Evolutionary conservation across 2,888 invertebrate genomes (phyloP).

Genomic region (Lasioglossum marginatum): DNA sequence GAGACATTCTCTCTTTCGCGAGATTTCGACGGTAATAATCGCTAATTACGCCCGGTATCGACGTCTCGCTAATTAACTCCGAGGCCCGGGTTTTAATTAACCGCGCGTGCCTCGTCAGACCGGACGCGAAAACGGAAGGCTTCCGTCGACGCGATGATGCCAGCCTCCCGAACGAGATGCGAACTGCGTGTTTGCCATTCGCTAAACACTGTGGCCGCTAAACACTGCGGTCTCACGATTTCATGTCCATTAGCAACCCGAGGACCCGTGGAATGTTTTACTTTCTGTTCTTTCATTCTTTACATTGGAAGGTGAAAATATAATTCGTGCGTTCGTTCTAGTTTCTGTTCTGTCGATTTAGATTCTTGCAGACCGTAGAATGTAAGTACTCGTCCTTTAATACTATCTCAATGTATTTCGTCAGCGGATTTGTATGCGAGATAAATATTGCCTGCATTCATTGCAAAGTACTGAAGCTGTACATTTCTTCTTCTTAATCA

Average conservation of each 20-base stretch:
- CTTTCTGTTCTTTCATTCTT: not conserved
- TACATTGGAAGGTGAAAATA: not conserved
- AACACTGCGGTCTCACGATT: not conserved
- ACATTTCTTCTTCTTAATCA: not conserved
- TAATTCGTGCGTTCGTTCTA: not conserved
- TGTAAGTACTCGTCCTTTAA: not conserved
- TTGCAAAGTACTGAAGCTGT: not conserved
- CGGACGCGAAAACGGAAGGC: constrained; percentile 55
- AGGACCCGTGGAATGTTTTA: not conserved
- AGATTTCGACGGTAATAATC: constrained; percentile 72
- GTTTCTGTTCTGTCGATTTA: not conserved
- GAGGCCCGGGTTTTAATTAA: constrained; percentile 68
- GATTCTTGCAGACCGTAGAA: not conserved
- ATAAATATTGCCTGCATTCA: not conserved
- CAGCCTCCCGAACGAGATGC: not conserved
- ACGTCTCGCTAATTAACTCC: constrained; percentile 71
- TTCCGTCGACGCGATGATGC: constrained; percentile 14
- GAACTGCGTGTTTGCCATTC: not conserved
- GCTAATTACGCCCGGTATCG: constrained; percentile 72
- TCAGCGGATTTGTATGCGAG: not conserved
- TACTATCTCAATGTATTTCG: not conserved
- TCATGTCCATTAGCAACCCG: not conserved
- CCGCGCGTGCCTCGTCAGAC: constrained; percentile 55
- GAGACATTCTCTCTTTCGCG: constrained; percentile 60
- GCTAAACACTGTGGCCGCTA: not conserved